Evolutionary conservation across 2,888 invertebrate genomes (phyloP), one percentile per base, ranked within the genome.

Genomic region (Shargacucullia verbasci): DNA sequence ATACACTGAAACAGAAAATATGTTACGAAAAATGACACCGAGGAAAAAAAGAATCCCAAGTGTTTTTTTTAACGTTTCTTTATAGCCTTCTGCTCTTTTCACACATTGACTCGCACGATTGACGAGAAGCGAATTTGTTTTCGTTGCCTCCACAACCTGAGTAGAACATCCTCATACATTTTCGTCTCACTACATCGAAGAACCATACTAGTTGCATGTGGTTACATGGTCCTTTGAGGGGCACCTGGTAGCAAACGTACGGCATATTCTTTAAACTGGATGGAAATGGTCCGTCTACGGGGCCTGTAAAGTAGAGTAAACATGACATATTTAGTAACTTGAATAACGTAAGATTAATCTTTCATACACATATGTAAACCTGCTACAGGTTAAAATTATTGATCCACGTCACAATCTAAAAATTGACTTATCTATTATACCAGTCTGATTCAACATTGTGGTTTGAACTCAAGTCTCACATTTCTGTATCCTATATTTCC

Each of bases 81-180:
- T 81, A 87, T 59, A 84, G 62, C 44, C 65, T 70, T 59, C 83
- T 78, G 1, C 70, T 71, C 35, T 63, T 79, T 8, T 83, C 83
- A 69, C 92, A 93, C 25, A 84, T 81, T 13, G 76, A 70, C n/a
- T 77, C 57, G 74, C 93, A 93, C 0, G 79, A 62, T 0, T 60
- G 72, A 65, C 84, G 69, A 34, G 66, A 81, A 0, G 49, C 25
- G 55, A 92, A 93, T 68, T 87, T 81, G 63, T 94, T 94, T 56
- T 90, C 90, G 52, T 93, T 94, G 12, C 93, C 93, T 0, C 93
- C 92, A 58, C 93, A 93, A 0, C 93, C 93, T 0, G 93, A 92
- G 63, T 92, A 93, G 58, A 90, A 81, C 90, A 93, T 91, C 4
- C 85, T 87, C 85, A 86, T 83, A 61, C 93, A 93, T 54, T 82